Percentiles rank a stretch among this genome's conserved stretches.
These are phyloP conservation scores for Antheraea mylitta DNA, from an alignment of 1,140 invertebrate species.

Conservation along the genomic window DNA sequence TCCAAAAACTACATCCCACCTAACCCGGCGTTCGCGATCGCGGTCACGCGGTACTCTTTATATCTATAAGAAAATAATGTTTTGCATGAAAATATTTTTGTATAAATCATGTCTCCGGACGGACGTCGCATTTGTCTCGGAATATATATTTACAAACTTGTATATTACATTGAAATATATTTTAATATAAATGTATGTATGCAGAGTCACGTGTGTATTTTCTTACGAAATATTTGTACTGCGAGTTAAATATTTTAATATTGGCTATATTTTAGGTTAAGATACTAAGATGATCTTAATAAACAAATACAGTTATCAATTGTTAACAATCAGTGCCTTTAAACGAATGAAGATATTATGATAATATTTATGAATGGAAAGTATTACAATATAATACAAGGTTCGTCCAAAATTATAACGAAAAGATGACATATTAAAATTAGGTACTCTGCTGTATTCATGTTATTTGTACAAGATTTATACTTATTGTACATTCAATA, in stretches of 20 bases:
- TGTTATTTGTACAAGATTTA: not conserved
- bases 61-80: constrained; percentile 41
- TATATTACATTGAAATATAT: constrained; percentile 71
- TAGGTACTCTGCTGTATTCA: not conserved
- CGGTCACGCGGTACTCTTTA: constrained; percentile 29
- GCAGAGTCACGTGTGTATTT: constrained; percentile 74
- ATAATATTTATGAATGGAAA: constrained; percentile 64
- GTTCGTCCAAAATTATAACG: constrained; percentile 42
- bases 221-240: constrained; percentile 74
- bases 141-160: constrained; percentile 71
- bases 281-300: constrained; percentile 38
- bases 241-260: constrained; percentile 72
- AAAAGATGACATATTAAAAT: constrained; percentile 10
- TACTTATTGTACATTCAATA: not conserved
- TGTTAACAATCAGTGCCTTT: constrained; percentile 73
- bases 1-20: constrained; percentile 71
- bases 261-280: constrained; percentile 73
- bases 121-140: constrained; percentile 37
- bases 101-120: constrained; percentile 62
- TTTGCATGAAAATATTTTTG: constrained; percentile 68
- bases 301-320: constrained; percentile 64
- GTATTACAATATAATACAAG: constrained; percentile 34
- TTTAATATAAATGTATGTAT: constrained; percentile 72
- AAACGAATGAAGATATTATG: constrained; percentile 63
- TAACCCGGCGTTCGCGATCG: constrained; percentile 43